Percentiles rank a stretch among this genome's conserved stretches.
Conservation (phyloP, 2,113 vertebrate genomes). For the Pluvialis apricaria region DNA sequence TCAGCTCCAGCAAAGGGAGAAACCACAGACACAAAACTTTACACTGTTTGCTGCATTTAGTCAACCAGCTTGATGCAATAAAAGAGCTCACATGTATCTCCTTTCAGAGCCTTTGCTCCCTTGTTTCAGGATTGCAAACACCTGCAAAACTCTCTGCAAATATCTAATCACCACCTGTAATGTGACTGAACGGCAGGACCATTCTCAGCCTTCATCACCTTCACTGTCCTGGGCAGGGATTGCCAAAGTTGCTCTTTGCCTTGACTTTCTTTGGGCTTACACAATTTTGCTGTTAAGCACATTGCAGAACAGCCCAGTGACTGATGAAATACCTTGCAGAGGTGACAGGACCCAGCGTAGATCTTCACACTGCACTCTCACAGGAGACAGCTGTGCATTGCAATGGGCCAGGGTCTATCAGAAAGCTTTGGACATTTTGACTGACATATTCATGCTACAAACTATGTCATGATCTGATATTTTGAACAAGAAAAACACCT, state of each 20-base stretch:
- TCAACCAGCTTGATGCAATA: neutral
- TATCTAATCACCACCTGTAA: constrained; percentile 5
- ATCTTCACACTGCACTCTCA: neutral
- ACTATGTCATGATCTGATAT: neutral
- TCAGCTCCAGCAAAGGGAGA: neutral
- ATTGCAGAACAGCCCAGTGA: constrained; percentile 43
- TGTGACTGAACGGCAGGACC: neutral
- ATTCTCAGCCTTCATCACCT: neutral
- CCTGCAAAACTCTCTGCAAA: constrained; percentile 8
- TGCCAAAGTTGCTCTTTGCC: constrained; percentile 66
- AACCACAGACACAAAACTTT: neutral
- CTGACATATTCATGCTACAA: neutral
- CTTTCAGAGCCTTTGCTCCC: neutral
- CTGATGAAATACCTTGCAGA: constrained; percentile 57
- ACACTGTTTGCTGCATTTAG: neutral
- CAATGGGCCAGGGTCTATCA: neutral
- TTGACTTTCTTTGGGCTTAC: constrained; percentile 60
- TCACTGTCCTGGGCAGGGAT: neutral
- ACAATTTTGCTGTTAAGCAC: constrained; percentile 28
- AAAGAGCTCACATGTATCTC: neutral
- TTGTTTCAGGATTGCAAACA: constrained; percentile 1
- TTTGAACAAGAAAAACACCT: neutral
- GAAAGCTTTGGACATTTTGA: neutral
- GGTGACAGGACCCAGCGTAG: neutral
- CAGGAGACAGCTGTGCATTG: neutral